Base-by-base conservation (phyloP, 2,797 vertebrate species). In the Cuniculus paca region DNA sequence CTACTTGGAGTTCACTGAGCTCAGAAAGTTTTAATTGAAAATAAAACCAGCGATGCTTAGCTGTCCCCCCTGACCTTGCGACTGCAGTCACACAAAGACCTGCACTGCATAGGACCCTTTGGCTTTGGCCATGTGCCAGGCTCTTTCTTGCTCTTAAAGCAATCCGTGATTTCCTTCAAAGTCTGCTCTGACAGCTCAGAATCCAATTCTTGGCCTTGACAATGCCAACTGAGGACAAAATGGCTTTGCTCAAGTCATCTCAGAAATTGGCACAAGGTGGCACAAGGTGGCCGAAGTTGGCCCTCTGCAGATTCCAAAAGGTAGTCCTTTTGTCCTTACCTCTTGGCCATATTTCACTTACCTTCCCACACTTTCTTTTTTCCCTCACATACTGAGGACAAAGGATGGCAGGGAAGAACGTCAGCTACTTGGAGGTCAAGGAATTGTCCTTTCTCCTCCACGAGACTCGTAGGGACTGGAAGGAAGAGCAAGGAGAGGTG, bases 1-100 rank as follows among this genome's bases (percentile, higher is more conserved):
- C 56, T 56, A 45, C 63, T 80, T 70, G 74, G 63, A 52, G 96
- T 93, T 97, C 92, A 92, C 82, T 95, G 95, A 95, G 36, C 96
- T 94, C 94, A 34, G 28, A 89, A 84, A 84, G 68, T 88, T 88
- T 31, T 48, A 72, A 91, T 87, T 81, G 90, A 78, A 92, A 96
- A 89, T 85, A 70, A 95, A 95, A n/a, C 54, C 93, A 88, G 68
- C 6, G 85, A 94, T 91, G 82, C 95, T 81, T 95, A 89, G 48
- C 96, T 31, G 0, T 26, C 54, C 58, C 82, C 13, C 82, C 50
- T 48, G 83, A 79, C 83, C 90, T 85, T 54, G 80, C 48, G 58
- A 36, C 81, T 45, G 0, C 2, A 22, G 56, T 22, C 81, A 11
- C 77, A 42, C 2, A 5, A 24, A 28, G 56, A n/a, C 28, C 20